These are phyloP conservation scores for Zosterops lateralis DNA, from an alignment of 2,113 vertebrate species.

Conservation along the genomic window DNA sequence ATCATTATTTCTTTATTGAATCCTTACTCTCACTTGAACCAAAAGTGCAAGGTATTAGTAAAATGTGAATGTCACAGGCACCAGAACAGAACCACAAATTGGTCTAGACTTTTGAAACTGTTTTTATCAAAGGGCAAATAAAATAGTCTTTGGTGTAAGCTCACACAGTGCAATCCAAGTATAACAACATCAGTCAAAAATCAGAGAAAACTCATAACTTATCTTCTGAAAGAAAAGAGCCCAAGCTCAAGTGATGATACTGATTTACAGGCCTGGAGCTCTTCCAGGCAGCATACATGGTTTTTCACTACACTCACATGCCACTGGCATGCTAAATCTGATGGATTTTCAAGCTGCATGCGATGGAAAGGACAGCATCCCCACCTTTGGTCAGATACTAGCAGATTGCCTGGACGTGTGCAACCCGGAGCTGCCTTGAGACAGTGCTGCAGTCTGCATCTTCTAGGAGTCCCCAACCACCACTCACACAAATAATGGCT, in stretches of 20 bases:
- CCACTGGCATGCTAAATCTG: background rate
- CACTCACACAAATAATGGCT: background rate
- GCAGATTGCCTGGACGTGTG: background rate
- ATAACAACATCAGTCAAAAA: background rate
- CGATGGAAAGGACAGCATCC: background rate
- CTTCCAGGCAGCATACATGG: fast-evolving
- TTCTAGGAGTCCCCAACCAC: background rate
- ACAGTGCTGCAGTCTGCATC: background rate
- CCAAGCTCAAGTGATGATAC: background rate
- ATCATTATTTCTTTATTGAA: background rate
- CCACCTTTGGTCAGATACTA: background rate
- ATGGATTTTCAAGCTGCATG: background rate
- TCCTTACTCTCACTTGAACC: background rate
- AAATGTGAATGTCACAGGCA: background rate
- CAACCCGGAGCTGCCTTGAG: background rate
- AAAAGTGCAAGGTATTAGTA: background rate
- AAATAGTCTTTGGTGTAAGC: background rate
- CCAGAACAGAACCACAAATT: background rate
- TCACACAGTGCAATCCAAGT: background rate
- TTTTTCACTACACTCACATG: background rate
- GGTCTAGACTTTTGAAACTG: background rate
- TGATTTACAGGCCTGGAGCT: fast-evolving
- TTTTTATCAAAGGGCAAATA: background rate
- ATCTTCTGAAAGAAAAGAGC: background rate
- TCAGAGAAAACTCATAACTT: background rate